phyloP scores from a whole-genome alignment of 1,140 invertebrate species.

The Propsilocerus akamusi region DNA sequence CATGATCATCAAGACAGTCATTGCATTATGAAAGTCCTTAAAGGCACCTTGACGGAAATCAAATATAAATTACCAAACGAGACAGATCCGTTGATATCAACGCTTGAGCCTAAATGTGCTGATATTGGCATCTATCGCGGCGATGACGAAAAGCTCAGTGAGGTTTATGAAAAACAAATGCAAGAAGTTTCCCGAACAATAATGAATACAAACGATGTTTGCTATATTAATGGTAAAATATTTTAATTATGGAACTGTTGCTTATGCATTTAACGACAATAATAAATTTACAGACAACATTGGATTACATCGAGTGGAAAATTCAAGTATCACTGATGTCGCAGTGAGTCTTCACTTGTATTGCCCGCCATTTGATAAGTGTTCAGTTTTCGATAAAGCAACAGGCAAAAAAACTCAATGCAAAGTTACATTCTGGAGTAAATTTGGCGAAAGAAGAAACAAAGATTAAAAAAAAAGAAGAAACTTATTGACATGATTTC shows the following conservation, averaged over 20 bases:
- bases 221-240: constrained; percentile 85
- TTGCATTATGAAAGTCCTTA: constrained; percentile 90
- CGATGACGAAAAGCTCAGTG: constrained; percentile 10
- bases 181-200: constrained; percentile 39
- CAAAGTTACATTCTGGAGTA: constrained; percentile 80
- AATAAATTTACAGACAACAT: constrained; percentile 50
- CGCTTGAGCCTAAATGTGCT: neutral
- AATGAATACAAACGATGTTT: constrained; percentile 58
- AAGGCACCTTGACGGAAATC: constrained; percentile 50
- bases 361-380: constrained; percentile 80
- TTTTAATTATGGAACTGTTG: constrained; percentile 1
- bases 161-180: constrained; percentile 22
- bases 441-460: constrained; percentile 65
- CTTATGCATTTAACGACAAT: constrained; percentile 5
- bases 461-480: no score
- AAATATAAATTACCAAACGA: constrained; percentile 22
- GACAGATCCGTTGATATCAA: constrained; percentile 7
- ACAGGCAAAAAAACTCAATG: constrained; percentile 52
- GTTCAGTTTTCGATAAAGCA: constrained; percentile 69
- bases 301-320: constrained; percentile 91
- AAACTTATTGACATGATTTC: no score
- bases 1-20: constrained; percentile 94
- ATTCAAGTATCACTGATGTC: constrained; percentile 68
- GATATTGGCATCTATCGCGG: constrained; percentile 5
- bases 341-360: constrained; percentile 84